Percentiles rank a stretch among this genome's conserved stretches.
phyloP scores from a whole-genome alignment of 2,888 invertebrate genomes.

The Chymomyza caudatula region DNA sequence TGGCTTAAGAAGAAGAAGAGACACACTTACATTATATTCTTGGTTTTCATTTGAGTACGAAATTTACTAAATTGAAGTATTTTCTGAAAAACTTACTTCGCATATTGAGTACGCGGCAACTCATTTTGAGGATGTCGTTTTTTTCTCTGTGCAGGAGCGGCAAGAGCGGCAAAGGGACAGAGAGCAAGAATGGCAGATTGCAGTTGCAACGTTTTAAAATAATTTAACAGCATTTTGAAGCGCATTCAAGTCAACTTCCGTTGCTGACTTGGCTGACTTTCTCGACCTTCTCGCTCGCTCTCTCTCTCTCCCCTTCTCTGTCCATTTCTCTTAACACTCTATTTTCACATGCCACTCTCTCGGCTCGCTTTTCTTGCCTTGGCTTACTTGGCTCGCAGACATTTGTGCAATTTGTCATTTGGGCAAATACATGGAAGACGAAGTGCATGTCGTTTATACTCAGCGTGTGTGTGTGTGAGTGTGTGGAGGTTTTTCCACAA shows the following conservation, averaged over 20 bases:
- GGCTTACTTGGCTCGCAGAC: slow-evolving; percentile 25
- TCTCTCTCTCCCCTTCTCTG: background rate
- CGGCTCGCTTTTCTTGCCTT: slow-evolving; percentile 21
- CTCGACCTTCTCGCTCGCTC: background rate
- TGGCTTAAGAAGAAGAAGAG: no score
- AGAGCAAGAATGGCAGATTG: slow-evolving; percentile 7
- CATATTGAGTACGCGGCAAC: no score
- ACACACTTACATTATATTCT: no score
- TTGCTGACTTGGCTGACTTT: slow-evolving; percentile 40
- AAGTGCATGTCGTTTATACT: slow-evolving; percentile 47
- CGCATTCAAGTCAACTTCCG: slow-evolving; percentile 71
- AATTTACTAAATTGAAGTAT: no score
- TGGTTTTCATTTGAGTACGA: no score
- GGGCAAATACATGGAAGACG: slow-evolving; percentile 55
- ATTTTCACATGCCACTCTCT: slow-evolving; percentile 24
- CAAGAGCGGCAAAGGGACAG: slow-evolving; percentile 6
- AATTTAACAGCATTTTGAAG: slow-evolving; percentile 72
- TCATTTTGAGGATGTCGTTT: no score
- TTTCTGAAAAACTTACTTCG: no score
- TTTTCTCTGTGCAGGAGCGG: no score
- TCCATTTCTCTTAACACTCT: slow-evolving; percentile 7
- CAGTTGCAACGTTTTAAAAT: slow-evolving; percentile 66
- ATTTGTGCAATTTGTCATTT: slow-evolving; percentile 70
- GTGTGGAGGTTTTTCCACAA: background rate
- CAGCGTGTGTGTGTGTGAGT: slow-evolving; percentile 21